Conservation (phyloP, 1,140 invertebrate genomes). For the Drosophila pachea region DNA sequence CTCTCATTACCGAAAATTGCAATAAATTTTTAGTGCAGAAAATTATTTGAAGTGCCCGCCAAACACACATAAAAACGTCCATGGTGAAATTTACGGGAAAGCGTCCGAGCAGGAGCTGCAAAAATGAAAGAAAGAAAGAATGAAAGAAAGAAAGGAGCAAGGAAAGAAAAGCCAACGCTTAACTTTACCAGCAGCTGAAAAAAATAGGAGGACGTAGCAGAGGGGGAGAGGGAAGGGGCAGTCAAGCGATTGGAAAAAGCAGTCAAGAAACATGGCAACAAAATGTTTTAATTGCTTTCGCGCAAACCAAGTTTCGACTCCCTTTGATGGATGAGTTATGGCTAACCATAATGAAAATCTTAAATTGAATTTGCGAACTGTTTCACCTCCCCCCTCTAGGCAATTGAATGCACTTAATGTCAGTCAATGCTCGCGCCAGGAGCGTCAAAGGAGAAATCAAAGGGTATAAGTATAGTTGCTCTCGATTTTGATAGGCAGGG, state of each 20-base stretch:
- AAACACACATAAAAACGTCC: slow-evolving; percentile 74
- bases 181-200: slow-evolving; percentile 48
- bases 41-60: slow-evolving; percentile 73
- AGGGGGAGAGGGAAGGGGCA: slow-evolving; percentile 31
- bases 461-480: too few species aligned
- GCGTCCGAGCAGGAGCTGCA: slow-evolving; percentile 6
- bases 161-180: slow-evolving; percentile 42
- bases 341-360: slow-evolving; percentile 2
- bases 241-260: slow-evolving; percentile 32
- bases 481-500: too few species aligned
- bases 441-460: too few species aligned
- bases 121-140: slow-evolving; percentile 3
- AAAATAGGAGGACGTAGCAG: background rate
- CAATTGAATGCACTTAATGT: too few species aligned
- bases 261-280: slow-evolving; percentile 36
- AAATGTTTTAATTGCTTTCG: slow-evolving; percentile 71
- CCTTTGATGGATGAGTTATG: slow-evolving; percentile 40
- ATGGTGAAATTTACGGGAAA: slow-evolving; percentile 68
- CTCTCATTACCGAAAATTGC: slow-evolving; percentile 76
- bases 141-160: too few species aligned
- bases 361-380: slow-evolving; percentile 33
- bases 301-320: slow-evolving; percentile 19
- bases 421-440: too few species aligned
- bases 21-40: slow-evolving; percentile 73
- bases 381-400: background rate